Evolutionary conservation across 2,113 vertebrate genomes (phyloP), one percentile per base, ranked within the genome.

Genomic region (Panurus biarmicus): DNA sequence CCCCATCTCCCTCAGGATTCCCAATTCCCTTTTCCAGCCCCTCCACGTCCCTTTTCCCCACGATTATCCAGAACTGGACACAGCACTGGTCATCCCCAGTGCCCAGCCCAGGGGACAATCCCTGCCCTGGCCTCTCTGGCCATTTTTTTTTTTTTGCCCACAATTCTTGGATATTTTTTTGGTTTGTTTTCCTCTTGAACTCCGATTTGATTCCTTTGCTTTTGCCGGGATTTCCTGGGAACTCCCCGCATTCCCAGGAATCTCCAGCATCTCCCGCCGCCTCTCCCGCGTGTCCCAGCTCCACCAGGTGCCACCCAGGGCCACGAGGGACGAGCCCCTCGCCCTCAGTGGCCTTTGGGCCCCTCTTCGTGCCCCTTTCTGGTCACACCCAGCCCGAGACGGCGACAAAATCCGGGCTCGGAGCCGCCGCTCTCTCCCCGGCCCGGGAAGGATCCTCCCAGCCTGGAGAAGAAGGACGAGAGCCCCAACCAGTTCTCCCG

Each of bases 281-380:
- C 17, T 58, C 17, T 44, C 31, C 62, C 10, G 4, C 0, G 3
- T 4, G 6, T 31, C 15, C 53, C 57, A 35, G 5, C 35, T 36
- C n/a, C n/a, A n/a, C n/a, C n/a, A n/a, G n/a, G n/a, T n/a, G n/a
- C 66, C 0, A 1, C 38, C 17, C 38, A 11, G 61, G 25, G 44
- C 6, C 5, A 31, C 1, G 20, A 54, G 23, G 6, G 44, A 29
- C 1, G 29, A 64, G 4, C 35, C 23, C 21, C 4, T 5, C 6
- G 21, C 5, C 13, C 9, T 1, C 23, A 3, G 40, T 3, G n/a
- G 2, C 36, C 4, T 0, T 24, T 7, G 51, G 35, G 35, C n/a
- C n/a, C n/a, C n/a, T n/a, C n/a, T n/a, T n/a, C n/a, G n/a, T n/a
- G n/a, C n/a, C n/a, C n/a, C n/a, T n/a, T n/a, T n/a, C n/a, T n/a